Conservation (phyloP, 1,140 invertebrate genomes). For the Pemphigus obesinymphae region DNA sequence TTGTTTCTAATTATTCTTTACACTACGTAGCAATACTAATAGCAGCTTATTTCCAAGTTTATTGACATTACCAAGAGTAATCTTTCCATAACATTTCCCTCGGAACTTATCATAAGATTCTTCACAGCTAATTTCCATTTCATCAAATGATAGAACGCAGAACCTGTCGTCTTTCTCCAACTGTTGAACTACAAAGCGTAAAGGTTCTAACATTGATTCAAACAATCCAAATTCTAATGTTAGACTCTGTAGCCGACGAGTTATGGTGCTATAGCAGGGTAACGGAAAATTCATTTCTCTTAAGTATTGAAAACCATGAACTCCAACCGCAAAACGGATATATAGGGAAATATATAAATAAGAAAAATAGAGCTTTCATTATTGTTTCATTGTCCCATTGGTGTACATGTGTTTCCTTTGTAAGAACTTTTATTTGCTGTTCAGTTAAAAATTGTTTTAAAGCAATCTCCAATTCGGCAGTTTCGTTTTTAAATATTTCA, state of each 20-base stretch:
- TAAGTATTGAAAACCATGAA: constrained; percentile 2
- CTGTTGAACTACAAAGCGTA: not conserved
- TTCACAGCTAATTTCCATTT: constrained; percentile 14
- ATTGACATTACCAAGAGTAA: not conserved
- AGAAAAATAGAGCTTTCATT: too few relatives aligned
- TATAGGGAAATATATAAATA: too few relatives aligned
- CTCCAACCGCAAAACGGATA: not conserved
- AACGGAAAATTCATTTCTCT: not conserved
- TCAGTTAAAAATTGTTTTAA: not conserved
- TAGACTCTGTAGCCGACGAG: not conserved
- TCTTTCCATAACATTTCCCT: not conserved
- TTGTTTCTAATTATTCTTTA: constrained; percentile 31
- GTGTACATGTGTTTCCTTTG: not conserved
- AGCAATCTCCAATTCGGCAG: not conserved
- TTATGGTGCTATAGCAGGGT: not conserved
- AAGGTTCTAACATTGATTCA: constrained; percentile 6
- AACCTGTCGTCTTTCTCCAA: not conserved
- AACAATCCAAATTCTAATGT: not conserved
- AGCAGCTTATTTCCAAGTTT: not conserved
- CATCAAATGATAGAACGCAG: not conserved
- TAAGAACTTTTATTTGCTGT: too few relatives aligned
- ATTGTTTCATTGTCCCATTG: not conserved
- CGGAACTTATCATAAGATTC: not conserved
- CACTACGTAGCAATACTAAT: constrained; percentile 1
- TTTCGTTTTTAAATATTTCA: not conserved